Evolutionary conservation across 2,888 invertebrate species (phyloP).

Genomic region (Mesorhabditis spiculigera): DNA sequence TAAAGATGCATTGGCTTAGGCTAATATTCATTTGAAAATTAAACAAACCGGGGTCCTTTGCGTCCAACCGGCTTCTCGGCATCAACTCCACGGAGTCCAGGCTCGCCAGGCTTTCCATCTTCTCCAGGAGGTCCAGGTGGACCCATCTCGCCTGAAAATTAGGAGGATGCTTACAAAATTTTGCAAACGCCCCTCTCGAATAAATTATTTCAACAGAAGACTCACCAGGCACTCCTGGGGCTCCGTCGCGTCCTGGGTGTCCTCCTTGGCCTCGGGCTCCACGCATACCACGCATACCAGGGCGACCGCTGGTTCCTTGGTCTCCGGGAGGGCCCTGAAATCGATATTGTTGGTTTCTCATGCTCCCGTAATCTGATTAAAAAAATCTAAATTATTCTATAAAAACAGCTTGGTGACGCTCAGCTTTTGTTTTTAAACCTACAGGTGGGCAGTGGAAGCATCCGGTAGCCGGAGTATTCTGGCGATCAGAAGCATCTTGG

Average conservation of each 20-base stretch:
- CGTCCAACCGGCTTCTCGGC: conserved; percentile 51
- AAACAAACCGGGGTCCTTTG: conserved; percentile 29
- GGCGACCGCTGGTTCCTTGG: conserved; percentile 37
- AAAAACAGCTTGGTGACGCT: not conserved
- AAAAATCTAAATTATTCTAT: not conserved
- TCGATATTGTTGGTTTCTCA: not conserved
- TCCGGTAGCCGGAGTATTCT: conserved; percentile 45
- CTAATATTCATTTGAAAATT: no score
- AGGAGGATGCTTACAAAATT: no score
- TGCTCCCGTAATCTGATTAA: not conserved
- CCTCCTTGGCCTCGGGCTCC: conserved; percentile 45
- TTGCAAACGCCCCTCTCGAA: no score
- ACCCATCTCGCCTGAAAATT: conserved; percentile 33
- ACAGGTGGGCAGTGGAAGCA: conserved; percentile 47
- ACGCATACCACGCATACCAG: conserved; percentile 50
- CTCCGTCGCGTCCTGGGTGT: conserved; percentile 42
- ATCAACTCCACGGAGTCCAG: conserved; percentile 48
- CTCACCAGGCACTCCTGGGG: conserved; percentile 18
- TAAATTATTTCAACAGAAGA: no score
- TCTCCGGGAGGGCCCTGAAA: conserved; percentile 37
- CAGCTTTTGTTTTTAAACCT: not conserved
- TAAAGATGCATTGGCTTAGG: not conserved
- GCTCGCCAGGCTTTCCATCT: conserved; percentile 44
- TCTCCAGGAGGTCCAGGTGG: conserved; percentile 42
- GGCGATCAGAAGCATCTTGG: conserved; percentile 44